These are phyloP conservation scores for Phaetusa simplex DNA, from an alignment of 2,113 vertebrate genomes.

Conservation along the genomic window DNA sequence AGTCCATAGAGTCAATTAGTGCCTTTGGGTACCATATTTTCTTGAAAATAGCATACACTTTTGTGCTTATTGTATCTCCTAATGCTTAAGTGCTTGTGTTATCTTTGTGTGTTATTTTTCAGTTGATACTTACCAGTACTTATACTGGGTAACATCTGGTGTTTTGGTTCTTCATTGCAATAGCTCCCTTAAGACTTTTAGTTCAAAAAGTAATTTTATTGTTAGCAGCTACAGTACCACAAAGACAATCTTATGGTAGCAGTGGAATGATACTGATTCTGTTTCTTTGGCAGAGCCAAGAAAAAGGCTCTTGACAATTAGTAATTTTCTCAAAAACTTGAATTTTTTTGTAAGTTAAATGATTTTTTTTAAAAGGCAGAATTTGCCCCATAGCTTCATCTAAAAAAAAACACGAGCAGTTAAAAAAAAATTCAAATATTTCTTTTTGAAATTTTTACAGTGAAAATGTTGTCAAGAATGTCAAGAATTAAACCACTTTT, in stretches of 20 bases:
- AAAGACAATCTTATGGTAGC: not conserved
- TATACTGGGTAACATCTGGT: conserved; percentile 47
- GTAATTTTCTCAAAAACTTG: not conserved
- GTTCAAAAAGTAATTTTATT: conserved; percentile 33
- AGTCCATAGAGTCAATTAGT: conserved; percentile 27
- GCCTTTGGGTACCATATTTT: conserved; percentile 53
- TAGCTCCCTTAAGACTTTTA: conserved; percentile 49
- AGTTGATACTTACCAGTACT: conserved; percentile 40
- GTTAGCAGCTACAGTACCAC: conserved; percentile 13
- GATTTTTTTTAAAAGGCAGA: not conserved
- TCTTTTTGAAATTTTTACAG: not conserved
- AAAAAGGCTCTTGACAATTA: not conserved
- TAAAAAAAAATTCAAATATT: not conserved
- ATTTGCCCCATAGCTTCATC: not conserved
- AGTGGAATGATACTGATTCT: not conserved
- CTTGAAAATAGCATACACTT: conserved; percentile 41
- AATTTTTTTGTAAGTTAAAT: not conserved
- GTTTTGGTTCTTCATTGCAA: conserved; percentile 61
- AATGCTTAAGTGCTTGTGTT: conserved; percentile 41
- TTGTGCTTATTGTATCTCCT: conserved; percentile 47
- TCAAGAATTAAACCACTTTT: not conserved
- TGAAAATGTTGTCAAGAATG: not conserved
- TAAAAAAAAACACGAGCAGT: not conserved
- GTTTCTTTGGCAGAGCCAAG: not conserved
- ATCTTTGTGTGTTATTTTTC: conserved; percentile 51